Evolutionary conservation across 2,113 vertebrate genomes (phyloP), one percentile per base, ranked within the genome.

Genomic region (Eidolon helvum): DNA sequence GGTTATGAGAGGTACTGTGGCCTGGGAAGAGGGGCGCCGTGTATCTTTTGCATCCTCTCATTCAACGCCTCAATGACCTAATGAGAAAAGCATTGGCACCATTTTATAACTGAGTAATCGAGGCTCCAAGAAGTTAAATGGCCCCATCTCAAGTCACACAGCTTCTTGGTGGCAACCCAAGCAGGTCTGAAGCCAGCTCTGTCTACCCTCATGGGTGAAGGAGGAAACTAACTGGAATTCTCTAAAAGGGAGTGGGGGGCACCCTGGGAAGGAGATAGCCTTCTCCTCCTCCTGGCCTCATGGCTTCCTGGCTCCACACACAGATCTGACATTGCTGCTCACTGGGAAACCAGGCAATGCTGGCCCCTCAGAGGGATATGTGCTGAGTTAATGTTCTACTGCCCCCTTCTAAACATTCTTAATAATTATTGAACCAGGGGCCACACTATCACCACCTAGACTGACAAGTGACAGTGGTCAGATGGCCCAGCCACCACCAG

Each of bases 281-380:
- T 79, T 61, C 35, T n/a, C 10, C 5, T n/a, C 35, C 33, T 53
- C 22, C 77, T 45, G 28, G 11, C 15, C 66, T 19, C n/a, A 16
- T 4, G 1, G 38, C 43, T 33, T 80, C 19, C 82, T n/a, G 33
- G 53, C 45, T 66, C 71, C 33, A 16, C 38, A 65, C 68, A 26
- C 19, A 71, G 43, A n/a, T 63, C 63, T 33, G 1, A 0, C 38
- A 30, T 24, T 40, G 55, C 35, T 1, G 10, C 8, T 10, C 87
- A 63, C 15, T 0, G 0, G 48, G 45, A 72, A 15, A 55, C 91
- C 43, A 45, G 24, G 14, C 43, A 14, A 43, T 7, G 21, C n/a
- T 26, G 0, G 3, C 35, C 16, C 24, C 68, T 30, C 61, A 48
- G 69, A 68, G 38, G 38, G 12, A 9, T 6, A 0, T 1, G 4